Evolutionary conservation across 2,113 vertebrate genomes (phyloP), one percentile per base, ranked within the genome.

Genomic region (Triplophysa tibetana): DNA sequence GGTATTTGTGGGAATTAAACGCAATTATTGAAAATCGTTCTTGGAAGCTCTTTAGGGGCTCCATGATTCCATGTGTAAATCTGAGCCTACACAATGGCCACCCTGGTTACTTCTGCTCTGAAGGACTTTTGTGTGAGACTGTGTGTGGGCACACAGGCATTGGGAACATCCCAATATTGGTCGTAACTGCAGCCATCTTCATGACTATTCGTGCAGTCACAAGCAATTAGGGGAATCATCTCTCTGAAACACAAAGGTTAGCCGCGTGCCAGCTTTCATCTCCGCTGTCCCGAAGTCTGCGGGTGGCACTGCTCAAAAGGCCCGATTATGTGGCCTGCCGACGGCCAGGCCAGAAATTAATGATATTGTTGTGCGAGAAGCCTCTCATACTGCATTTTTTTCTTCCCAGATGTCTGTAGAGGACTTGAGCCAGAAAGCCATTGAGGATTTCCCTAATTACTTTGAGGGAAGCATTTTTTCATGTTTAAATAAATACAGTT

Each of bases 401-500:
- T 73, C 21, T 33, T 56, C 73, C 66, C 63, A 14, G 13, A 45
- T 66, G 64, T 70, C 33, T 58, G 12, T 70, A 83, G 90, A 90
- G 92, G 92, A 92, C 86, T 84, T 88, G 78, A 85, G 89, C 90
- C 91, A 90, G 91, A 81, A 88, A 75, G 81, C 89, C 91, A 95
- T 93, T 93, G 93, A 92, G 85, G 93, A 94, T 93, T 96, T 95
- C 81, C 93, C 93, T 95, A 95, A 95, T 93, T 93, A 93, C 89
- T 33, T 43, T 88, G 90, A 75, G 90, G 91, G 92, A 95, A 95
- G 92, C 92, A 94, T 73, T 94, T 94, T 92, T 94, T 92, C 84
- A 92, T 93, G 90, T 94, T 95, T 94, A 94, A 95, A 94, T 93
- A 95, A 96, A 96, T 95, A 95, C 91, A 94, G 93, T 95, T 94